A percentile compares a stretch with the other conserved stretches of the same genome.
Conservation (phyloP, 2,113 vertebrate genomes). For the Dasyprocta punctata region DNA sequence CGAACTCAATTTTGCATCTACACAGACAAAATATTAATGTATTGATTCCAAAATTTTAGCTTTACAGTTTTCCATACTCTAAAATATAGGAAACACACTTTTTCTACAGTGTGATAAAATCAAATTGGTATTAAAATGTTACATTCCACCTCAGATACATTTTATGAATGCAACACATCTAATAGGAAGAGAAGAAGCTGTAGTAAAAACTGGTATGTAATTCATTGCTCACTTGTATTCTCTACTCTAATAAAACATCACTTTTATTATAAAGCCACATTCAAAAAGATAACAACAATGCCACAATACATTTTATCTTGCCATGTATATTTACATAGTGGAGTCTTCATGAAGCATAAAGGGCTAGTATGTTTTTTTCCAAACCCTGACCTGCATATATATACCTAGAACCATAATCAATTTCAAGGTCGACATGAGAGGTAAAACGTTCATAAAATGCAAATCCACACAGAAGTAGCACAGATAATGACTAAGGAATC, state of each 20-base stretch:
- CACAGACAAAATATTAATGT: conserved; percentile 46
- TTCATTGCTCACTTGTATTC: conserved; percentile 54
- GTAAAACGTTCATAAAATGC: conserved; percentile 78
- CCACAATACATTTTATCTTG: conserved; percentile 73
- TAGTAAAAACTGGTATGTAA: conserved; percentile 62
- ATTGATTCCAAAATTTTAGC: not conserved
- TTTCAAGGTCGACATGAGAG: conserved; percentile 61
- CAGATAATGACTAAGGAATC: conserved; percentile 57
- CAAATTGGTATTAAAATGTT: conserved; percentile 46
- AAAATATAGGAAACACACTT: not conserved
- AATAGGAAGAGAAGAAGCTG: conserved; percentile 23
- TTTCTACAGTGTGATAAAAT: not conserved
- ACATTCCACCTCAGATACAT: conserved; percentile 26
- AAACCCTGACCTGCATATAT: conserved; percentile 60
- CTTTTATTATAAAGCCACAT: conserved; percentile 43
- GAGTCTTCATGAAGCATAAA: conserved; percentile 61
- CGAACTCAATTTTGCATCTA: not conserved
- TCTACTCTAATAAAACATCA: conserved; percentile 64
- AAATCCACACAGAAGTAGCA: conserved; percentile 64
- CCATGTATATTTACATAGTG: conserved; percentile 76
- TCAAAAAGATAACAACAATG: conserved; percentile 65
- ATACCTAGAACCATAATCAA: conserved; percentile 70
- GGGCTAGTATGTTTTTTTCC: conserved; percentile 43
- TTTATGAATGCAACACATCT: conserved; percentile 9
- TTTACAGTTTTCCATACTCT: not conserved